phyloP scores from a whole-genome alignment of 2,113 vertebrate species.

The Colistium nudipinnis region DNA sequence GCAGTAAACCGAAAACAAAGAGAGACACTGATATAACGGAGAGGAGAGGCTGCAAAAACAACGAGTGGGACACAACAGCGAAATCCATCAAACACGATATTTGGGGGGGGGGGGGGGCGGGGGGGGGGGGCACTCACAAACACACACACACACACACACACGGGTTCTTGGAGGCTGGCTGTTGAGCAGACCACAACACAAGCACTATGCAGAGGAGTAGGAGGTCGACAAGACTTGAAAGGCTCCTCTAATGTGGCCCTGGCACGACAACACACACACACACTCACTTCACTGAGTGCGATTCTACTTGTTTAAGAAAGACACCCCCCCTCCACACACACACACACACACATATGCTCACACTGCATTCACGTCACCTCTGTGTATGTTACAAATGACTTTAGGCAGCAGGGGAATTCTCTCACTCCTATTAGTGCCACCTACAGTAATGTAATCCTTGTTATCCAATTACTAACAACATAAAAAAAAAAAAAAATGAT shows the following conservation, averaged over 20 bases:
- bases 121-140: slow-evolving; percentile 45
- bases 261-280: slow-evolving; percentile 72
- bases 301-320: slow-evolving; percentile 39
- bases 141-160: slow-evolving; percentile 37
- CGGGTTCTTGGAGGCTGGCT: slow-evolving; percentile 77
- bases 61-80: slow-evolving; percentile 33
- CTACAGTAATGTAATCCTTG: slow-evolving; percentile 48
- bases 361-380: slow-evolving; percentile 46
- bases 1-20: slow-evolving; percentile 58
- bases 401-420: slow-evolving; percentile 56
- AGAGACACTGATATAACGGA: slow-evolving; percentile 33
- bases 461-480: slow-evolving; percentile 31
- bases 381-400: slow-evolving; percentile 43
- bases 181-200: slow-evolving; percentile 85
- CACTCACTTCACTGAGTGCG: slow-evolving; percentile 33
- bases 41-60: slow-evolving; percentile 27
- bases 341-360: slow-evolving; percentile 33
- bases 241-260: slow-evolving; percentile 82
- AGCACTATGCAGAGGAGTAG: slow-evolving; percentile 80
- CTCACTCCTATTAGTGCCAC: slow-evolving; percentile 32
- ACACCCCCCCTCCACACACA: slow-evolving; percentile 29
- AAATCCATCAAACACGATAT: slow-evolving; percentile 33
- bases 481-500: slow-evolving; percentile 9
- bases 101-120: slow-evolving; percentile 32
- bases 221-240: slow-evolving; percentile 82